Percentiles rank a stretch among this genome's conserved stretches.
Evolutionary conservation across 2,797 vertebrate species (phyloP).

Genomic region (Scolopax rusticola): DNA sequence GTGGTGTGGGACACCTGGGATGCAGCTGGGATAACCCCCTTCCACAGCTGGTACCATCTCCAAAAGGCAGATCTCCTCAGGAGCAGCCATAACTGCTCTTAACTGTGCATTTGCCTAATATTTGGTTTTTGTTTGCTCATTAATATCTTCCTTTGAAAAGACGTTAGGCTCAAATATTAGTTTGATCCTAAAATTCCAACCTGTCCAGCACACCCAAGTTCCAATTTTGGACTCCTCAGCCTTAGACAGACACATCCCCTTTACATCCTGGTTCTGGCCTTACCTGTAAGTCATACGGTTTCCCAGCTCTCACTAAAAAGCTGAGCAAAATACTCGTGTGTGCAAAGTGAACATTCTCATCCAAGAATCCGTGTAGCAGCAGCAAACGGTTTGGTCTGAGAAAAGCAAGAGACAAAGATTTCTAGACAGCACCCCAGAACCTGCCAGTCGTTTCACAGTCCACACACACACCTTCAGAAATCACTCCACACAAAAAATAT

Average conservation of each 20-base stretch:
- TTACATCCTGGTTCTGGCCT: background rate
- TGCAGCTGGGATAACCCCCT: background rate
- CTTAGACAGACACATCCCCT: background rate
- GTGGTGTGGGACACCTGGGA: background rate
- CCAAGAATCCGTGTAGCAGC: constrained; percentile 84
- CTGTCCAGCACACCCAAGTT: background rate
- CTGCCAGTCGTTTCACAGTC: background rate
- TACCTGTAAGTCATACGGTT: constrained; percentile 86
- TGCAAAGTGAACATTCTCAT: constrained; percentile 88
- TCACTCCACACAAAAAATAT: background rate
- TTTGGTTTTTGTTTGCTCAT: background rate
- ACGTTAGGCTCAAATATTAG: background rate
- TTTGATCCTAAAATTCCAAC: background rate
- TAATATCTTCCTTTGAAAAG: background rate
- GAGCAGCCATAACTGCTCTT: background rate
- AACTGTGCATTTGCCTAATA: background rate
- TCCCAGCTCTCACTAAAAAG: constrained; percentile 86
- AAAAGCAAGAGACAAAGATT: constrained; percentile 29
- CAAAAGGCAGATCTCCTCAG: background rate
- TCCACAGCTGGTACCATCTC: background rate
- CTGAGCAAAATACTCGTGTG: constrained; percentile 87
- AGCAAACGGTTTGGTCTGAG: constrained; percentile 84
- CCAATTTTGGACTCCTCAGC: background rate
- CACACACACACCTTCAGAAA: background rate
- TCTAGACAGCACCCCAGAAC: background rate